Base-by-base conservation (phyloP, 2,888 invertebrate genomes). In the Plebejus melissa region DNA sequence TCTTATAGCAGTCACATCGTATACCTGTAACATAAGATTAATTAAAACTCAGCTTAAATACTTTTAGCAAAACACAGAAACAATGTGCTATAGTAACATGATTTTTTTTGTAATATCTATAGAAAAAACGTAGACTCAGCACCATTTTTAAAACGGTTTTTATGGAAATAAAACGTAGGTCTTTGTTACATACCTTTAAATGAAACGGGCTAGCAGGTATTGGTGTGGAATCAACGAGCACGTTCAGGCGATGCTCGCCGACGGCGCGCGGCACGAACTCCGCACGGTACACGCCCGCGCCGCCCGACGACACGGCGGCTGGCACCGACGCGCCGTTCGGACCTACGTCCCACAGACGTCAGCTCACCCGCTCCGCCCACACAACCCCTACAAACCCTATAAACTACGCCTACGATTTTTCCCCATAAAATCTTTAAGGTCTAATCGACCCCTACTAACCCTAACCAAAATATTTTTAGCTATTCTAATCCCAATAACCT, bases 151-250 rank as follows among this genome's bases (percentile, higher is more conserved):
- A 22, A 22, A 22, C 22, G 22, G 22, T 22, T 22, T 22, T 22
- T 22, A 22, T 22, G 22, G 22, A 22, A 22, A 22, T 22, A 22
- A 22, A 22, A 22, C 22, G 22, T 22, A 22, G 32, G 32, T 32
- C 1, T 32, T 32, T 32, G 16, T 60, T 46, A 9, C 32, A 60
- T 32, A 95, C 95, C 94, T 99, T 98, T 82, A 98, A 97, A 82
- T 97, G 96, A 90, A 98, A 99, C 5, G 99, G 99, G 85, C 98
- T 98, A 72, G 98, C 98, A 36, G 96, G 96, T 78, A 98, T 97
- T 13, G 98, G 96, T 82, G 95, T 90, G 79, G 96, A 96, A 86
- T 96, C 96, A 78, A 98, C 97, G 77, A 96, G 96, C 78, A 98
- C 97, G 82, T 97, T 96, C 79, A 99, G 97, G 78, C 97, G 95